These are phyloP conservation scores for Diadema setosum DNA, from an alignment of 35 echinoderm and acorn worm genomes.

Conservation along the genomic window DNA sequence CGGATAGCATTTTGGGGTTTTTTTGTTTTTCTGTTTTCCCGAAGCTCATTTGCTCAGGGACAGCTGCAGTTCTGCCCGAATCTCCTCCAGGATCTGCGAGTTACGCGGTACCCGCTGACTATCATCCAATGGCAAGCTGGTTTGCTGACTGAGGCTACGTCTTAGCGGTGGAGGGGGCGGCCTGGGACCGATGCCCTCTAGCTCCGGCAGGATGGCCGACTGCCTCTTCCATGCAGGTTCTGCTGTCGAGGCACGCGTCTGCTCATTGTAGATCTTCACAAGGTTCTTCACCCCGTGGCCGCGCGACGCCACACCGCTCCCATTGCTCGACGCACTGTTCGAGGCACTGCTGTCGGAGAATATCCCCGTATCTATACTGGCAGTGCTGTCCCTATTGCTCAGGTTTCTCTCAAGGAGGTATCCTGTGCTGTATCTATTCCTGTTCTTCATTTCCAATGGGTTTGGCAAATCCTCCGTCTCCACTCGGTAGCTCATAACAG, in stretches of 20 bases:
- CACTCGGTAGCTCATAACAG: neutral
- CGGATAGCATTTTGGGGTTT: too few species aligned
- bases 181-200: neutral
- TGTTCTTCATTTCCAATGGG: neutral
- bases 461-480: neutral
- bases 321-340: neutral
- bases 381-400: conserved; percentile 11
- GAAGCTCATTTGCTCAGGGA: neutral
- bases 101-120: neutral
- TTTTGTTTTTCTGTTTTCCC: too few species aligned
- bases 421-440: neutral
- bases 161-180: neutral
- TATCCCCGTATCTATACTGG: conserved; percentile 31
- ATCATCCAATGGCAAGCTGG: neutral
- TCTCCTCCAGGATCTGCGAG: neutral
- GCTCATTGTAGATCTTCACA: conserved; percentile 25
- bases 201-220: neutral
- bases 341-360: neutral
- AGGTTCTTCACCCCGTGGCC: neutral
- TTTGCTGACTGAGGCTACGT: neutral
- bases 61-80: neutral
- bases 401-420: neutral
- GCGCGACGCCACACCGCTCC: neutral
- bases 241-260: neutral
- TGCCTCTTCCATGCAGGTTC: neutral